phyloP scores from a whole-genome alignment of 2,797 vertebrate species.

The Peromyscus aztecus region DNA sequence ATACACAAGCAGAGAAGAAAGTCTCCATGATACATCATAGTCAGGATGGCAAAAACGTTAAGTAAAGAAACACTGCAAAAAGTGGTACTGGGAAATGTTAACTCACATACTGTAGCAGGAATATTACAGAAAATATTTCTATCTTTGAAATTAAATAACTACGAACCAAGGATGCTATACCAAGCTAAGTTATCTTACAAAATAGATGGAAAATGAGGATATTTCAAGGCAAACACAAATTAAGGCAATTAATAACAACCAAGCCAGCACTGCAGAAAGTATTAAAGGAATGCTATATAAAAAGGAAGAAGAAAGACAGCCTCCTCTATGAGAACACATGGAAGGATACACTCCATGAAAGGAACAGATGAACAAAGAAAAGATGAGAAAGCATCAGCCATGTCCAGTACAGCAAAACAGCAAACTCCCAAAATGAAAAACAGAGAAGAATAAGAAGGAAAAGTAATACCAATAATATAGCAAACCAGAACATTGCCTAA shows the following conservation, averaged over 20 bases:
- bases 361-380: background rate
- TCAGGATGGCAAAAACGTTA: background rate
- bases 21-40: background rate
- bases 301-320: background rate
- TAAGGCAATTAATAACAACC: background rate
- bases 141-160: background rate
- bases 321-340: background rate
- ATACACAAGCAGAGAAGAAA: background rate
- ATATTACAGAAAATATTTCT: background rate
- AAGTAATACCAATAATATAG: background rate
- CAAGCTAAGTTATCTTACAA: background rate
- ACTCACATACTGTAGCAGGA: background rate
- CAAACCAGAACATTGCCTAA: background rate
- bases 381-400: background rate
- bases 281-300: background rate
- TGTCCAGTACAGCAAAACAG: background rate
- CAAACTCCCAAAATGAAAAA: background rate
- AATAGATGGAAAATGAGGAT: background rate
- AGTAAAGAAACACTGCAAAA: background rate
- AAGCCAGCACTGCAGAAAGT: background rate
- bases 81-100: background rate
- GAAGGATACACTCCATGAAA: background rate
- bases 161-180: background rate
- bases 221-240: background rate
- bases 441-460: background rate